A percentile compares a stretch with the other conserved stretches of the same genome.
Conservation (phyloP, 2,888 invertebrate species). For the Oscheius sp. region DNA sequence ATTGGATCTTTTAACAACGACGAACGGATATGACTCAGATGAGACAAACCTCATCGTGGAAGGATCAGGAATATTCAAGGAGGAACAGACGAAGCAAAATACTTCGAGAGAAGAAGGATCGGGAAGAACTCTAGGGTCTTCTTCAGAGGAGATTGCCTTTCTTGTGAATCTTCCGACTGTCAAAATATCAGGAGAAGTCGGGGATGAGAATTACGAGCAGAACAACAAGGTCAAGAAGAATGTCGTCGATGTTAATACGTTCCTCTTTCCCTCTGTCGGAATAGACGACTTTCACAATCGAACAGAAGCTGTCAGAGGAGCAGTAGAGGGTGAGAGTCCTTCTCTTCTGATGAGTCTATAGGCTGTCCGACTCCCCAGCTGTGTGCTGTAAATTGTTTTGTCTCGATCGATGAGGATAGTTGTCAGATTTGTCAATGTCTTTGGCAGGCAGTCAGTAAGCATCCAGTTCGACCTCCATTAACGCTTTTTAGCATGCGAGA, state of each 20-base stretch:
- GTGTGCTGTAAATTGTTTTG: constrained; percentile 64
- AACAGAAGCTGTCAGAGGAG: neutral
- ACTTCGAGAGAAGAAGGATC: neutral
- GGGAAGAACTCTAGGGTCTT: neutral
- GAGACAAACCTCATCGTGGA: neutral
- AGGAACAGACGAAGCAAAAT: neutral
- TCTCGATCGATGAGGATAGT: constrained; percentile 59
- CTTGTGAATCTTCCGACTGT: neutral
- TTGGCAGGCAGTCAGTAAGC: constrained; percentile 57
- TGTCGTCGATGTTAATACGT: neutral
- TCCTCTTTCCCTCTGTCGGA: neutral
- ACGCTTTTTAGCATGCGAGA: constrained; percentile 60
- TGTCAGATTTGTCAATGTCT: constrained; percentile 67
- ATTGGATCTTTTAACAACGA: neutral
- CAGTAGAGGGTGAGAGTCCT: constrained; percentile 1
- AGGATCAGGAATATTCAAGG: neutral
- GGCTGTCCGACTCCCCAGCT: constrained; percentile 54
- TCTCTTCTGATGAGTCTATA: neutral
- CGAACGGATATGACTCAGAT: neutral
- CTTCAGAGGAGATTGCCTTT: neutral
- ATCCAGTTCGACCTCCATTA: neutral
- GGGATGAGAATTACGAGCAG: neutral
- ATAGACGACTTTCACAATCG: neutral
- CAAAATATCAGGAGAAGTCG: constrained; percentile 28
- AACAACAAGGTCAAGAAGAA: neutral